Evolutionary conservation across 2,888 invertebrate genomes (phyloP), one percentile per base, ranked within the genome.

Genomic region (Microplitis manilae): DNA sequence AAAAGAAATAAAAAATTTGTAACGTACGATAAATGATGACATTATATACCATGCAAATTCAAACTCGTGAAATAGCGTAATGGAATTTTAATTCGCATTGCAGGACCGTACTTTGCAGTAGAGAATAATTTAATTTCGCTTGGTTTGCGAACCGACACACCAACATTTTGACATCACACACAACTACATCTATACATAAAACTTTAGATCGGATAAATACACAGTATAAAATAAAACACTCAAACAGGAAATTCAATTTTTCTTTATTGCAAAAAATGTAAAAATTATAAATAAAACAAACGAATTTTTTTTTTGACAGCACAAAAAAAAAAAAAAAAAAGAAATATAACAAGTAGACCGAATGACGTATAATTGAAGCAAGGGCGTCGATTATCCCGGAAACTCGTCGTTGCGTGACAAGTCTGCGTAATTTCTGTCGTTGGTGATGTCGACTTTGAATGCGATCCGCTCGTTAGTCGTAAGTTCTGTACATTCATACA

Each of bases 381-480:
- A 72, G 4, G 20, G 62, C 40, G 40, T 41, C 72, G 17, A 62
- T 72, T 62, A 62, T 64, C 50, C 30, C 30, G 65, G 17, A 17
- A 67, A 65, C 13, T 73, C 73, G 50, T 59, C 50, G 50, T 65
- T 41, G 65, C 73, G 59, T 67, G 67, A 50, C 50, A 64, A 17
- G 64, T 20, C 67, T 50, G 20, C 8, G 30, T 73, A 73, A 73
- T 73, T 73, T 73, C 50, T 30, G 59, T 67, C 39, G 67, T 13
- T 73, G 15, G 67, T 61, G 15, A 13, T 50, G 50, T 67, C 41
- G 38, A 67, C 67, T 65, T 73, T 20, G 13, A 72, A 72, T 72
- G 20, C 59, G 67, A 73, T 67, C 59, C 67, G 67, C 73, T 73
- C 65, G 67, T 73, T 73, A 73, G 38, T 30, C 9, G 59, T 15